phyloP scores from a whole-genome alignment of 2,113 vertebrate species.

The Hemiprocne comata region DNA sequence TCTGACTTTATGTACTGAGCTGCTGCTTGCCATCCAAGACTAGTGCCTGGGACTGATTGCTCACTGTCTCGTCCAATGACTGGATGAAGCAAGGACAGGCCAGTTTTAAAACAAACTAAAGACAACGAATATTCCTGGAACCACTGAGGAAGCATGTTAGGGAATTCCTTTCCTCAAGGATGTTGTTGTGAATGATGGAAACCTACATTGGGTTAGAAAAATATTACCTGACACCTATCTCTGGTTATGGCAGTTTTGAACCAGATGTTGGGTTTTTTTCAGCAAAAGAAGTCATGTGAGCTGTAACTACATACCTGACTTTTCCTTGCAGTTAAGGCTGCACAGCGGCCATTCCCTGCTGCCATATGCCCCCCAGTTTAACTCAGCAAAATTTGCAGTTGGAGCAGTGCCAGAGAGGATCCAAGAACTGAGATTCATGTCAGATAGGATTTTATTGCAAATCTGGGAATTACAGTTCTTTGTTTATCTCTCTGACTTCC shows the following conservation, averaged over 20 bases:
- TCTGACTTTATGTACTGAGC: not conserved
- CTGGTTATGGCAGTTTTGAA: not conserved
- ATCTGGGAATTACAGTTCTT: not conserved
- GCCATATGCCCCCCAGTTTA: not conserved
- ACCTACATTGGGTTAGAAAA: not conserved
- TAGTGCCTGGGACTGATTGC: not conserved
- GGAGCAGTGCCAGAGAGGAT: not conserved
- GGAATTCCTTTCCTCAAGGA: not conserved
- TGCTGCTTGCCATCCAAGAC: not conserved
- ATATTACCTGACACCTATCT: not conserved
- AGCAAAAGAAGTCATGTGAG: not conserved
- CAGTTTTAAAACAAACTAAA: not conserved
- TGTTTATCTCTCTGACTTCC: not conserved
- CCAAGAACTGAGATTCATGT: not conserved
- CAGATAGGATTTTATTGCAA: not conserved
- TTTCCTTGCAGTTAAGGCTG: not conserved
- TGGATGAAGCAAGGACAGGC: not conserved
- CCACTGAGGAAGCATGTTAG: not conserved
- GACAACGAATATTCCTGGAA: not conserved
- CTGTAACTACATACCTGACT: not conserved
- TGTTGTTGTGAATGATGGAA: not conserved
- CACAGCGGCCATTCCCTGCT: not conserved
- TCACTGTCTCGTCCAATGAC: not conserved
- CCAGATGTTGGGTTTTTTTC: not conserved
- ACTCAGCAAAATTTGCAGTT: not conserved